phyloP scores from a whole-genome alignment of 2,113 vertebrate species.

The Gyps fulvus region DNA sequence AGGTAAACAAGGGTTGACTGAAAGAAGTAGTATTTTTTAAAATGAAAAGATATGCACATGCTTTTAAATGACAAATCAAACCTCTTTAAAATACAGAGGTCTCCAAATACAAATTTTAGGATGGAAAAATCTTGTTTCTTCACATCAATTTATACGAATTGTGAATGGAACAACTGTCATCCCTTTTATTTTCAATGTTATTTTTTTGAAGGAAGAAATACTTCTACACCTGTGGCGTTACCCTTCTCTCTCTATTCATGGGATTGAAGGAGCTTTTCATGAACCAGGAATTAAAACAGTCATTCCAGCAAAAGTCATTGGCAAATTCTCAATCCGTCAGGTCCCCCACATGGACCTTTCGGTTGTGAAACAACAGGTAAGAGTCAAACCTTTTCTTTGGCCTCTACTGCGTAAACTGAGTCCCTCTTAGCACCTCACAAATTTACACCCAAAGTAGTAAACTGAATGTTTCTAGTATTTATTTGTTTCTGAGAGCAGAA shows the following conservation, averaged over 20 bases:
- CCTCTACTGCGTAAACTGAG: neutral
- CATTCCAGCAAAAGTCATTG: conserved; percentile 86
- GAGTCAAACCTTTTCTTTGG: neutral
- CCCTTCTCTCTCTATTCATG: conserved; percentile 88
- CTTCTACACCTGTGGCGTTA: conserved; percentile 86
- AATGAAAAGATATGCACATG: rapidly evolving
- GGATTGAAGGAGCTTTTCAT: conserved; percentile 89
- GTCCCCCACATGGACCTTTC: conserved; percentile 86
- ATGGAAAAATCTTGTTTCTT: neutral
- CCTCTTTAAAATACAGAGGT: neutral
- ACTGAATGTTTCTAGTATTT: neutral
- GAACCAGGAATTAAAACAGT: conserved; percentile 86
- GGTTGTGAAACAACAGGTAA: conserved; percentile 83
- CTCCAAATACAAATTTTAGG: neutral
- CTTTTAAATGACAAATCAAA: neutral
- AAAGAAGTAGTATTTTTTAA: neutral
- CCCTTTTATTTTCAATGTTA: neutral
- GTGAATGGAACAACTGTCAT: neutral
- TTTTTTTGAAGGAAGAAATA: conserved; percentile 82
- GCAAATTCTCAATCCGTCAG: conserved; percentile 91
- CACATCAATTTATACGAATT: neutral
- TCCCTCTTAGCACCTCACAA: neutral
- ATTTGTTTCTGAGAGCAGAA: neutral
- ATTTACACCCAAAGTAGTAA: neutral
- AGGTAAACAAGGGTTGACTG: neutral